Conservation (phyloP, 2,888 invertebrate species). For the Cinara cedri region DNA sequence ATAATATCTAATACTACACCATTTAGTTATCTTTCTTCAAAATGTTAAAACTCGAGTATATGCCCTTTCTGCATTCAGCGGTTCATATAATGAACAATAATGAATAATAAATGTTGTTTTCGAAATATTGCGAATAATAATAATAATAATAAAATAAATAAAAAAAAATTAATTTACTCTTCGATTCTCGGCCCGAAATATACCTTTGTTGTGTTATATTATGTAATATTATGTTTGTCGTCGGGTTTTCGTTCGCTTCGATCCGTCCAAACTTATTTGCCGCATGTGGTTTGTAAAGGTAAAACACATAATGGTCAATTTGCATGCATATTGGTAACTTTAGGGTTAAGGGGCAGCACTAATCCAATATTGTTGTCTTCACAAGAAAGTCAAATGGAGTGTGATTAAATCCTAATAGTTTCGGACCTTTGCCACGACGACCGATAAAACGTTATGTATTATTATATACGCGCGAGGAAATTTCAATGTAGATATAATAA, state of each 20-base stretch:
- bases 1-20: too few species aligned
- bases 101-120: too few species aligned
- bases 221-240: slow-evolving; percentile 15
- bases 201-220: too few species aligned
- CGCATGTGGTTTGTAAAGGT: slow-evolving; percentile 14
- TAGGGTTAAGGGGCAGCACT: slow-evolving; percentile 36
- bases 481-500: slow-evolving; percentile 28
- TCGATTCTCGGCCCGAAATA: too few species aligned
- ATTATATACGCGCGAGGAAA: background rate
- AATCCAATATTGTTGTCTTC: slow-evolving; percentile 46
- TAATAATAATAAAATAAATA: too few species aligned
- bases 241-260: slow-evolving; percentile 1
- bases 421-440: slow-evolving; percentile 25
- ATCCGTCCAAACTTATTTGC: background rate
- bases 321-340: slow-evolving; percentile 46
- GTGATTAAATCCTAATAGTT: slow-evolving; percentile 42
- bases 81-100: too few species aligned
- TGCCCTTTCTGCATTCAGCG: too few species aligned
- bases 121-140: too few species aligned
- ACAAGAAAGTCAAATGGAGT: background rate
- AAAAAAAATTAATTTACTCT: too few species aligned
- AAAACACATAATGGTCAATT: slow-evolving; percentile 27
- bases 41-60: too few species aligned
- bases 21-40: too few species aligned
- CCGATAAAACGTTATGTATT: background rate